Evolutionary conservation across 2,113 vertebrate genomes (phyloP), one percentile per base, ranked within the genome.

Genomic region (Callipepla californica): DNA sequence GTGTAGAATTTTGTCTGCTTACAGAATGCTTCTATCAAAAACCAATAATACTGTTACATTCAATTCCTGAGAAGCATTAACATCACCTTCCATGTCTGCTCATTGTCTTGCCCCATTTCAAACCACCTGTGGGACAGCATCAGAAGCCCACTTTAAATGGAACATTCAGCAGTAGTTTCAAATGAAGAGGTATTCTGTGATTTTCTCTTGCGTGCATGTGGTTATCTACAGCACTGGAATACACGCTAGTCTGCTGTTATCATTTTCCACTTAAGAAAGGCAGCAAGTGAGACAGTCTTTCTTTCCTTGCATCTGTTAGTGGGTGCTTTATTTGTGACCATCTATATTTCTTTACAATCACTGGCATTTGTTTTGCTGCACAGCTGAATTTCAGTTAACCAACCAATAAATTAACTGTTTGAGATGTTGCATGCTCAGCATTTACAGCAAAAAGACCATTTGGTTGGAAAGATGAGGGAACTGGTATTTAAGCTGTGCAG

Each of bases 1-100:
- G 12, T 67, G 70, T 18, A 74, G 76, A 89, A 69, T 83, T 91
- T 91, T 68, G 58, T 69, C 55, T 88, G 45, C 87, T 85, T 38
- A 20, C 53, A 38, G 40, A 47, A 34, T 26, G 7, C 7, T 79
- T 75, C 45, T 80, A 18, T 36, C 3, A 25, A 76, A 86, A 91
- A 20, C 65, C 65, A 72, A 18, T 59, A 62, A 48, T 2, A 2
- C 40, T 63, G 63, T 53, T 81, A 80, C 76, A 50, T 59, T 32
- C 13, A 36, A 1, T 55, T 73, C 51, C 87, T 50, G 63, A 63
- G 74, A 58, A 58, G 23, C 38, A 57, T 9, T 20, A 50, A 15
- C 63, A 72, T 38, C 68, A 59, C 5, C 65, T n/a, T 45, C 65
- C 55, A 18, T 59, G 34, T 66, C 72, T 67, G 25, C 73, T 59